Conservation (phyloP, 64 coral and sea anemone genomes). For the Montipora sp. region DNA sequence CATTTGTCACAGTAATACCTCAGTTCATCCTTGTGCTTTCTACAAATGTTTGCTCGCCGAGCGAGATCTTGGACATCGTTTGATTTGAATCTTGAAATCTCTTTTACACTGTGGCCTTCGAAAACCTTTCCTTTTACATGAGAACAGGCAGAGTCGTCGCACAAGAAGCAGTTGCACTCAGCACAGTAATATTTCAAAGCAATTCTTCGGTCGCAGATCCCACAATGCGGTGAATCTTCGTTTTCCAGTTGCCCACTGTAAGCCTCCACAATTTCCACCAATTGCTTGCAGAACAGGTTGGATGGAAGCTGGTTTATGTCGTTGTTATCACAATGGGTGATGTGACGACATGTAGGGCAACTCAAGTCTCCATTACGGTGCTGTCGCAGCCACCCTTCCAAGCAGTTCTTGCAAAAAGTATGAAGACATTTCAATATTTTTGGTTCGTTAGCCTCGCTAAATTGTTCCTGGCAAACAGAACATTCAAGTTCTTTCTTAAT, state of each 20-base stretch:
- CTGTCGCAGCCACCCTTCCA: neutral
- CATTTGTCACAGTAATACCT: constrained; percentile 16
- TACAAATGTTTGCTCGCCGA: neutral
- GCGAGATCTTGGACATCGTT: constrained; percentile 9
- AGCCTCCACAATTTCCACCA: constrained; percentile 69
- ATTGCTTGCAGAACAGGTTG: constrained; percentile 30
- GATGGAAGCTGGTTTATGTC: constrained; percentile 46
- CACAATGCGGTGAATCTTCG: constrained; percentile 26
- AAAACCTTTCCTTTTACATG: neutral
- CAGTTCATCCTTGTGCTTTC: neutral
- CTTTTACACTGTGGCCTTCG: neutral
- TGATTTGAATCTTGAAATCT: neutral
- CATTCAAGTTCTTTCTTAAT: constrained; percentile 6
- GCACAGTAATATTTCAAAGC: neutral
- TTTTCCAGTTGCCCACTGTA: constrained; percentile 50
- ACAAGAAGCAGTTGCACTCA: constrained; percentile 2
- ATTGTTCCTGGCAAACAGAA: neutral
- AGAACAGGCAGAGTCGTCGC: neutral
- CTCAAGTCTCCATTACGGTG: neutral
- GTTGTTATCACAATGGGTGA: constrained; percentile 39
- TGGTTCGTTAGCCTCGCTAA: neutral
- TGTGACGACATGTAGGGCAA: neutral
- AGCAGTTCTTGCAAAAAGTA: constrained; percentile 16
- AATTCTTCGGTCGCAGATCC: neutral
- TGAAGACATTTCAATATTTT: constrained; percentile 6